phyloP scores from a whole-genome alignment of 2,888 invertebrate species.

The Temnothorax unifasciatus region DNA sequence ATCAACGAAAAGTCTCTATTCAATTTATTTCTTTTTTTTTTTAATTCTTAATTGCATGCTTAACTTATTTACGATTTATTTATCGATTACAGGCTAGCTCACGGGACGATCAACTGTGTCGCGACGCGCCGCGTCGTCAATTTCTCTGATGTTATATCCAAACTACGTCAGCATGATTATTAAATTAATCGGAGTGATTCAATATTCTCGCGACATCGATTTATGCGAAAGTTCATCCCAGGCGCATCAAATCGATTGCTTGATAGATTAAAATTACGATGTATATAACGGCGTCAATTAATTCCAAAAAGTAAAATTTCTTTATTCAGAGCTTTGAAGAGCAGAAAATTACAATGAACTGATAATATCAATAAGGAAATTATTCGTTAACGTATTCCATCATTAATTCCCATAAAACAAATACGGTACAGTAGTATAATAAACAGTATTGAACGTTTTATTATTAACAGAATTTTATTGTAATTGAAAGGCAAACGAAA shows the following conservation, averaged over 20 bases:
- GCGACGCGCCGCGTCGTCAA: conserved; percentile 44
- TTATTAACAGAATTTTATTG: conserved; percentile 27
- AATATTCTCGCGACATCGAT: conserved; percentile 25
- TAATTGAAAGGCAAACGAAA: background rate
- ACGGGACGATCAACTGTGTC: conserved; percentile 46
- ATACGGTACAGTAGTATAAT: background rate
- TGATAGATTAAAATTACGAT: conserved; percentile 25
- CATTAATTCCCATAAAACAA: background rate
- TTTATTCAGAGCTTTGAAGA: background rate
- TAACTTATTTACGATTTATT: conserved; percentile 51
- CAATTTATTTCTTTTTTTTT: conserved; percentile 14
- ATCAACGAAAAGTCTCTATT: conserved; percentile 47
- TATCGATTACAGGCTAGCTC: conserved; percentile 44
- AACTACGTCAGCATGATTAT: conserved; percentile 38
- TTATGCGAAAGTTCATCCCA: conserved; percentile 20
- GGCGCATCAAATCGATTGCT: conserved; percentile 22
- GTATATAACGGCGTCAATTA: conserved; percentile 18
- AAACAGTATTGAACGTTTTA: conserved; percentile 9
- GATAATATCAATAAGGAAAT: background rate
- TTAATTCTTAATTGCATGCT: conserved; percentile 40
- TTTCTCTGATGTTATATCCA: conserved; percentile 48
- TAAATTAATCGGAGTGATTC: conserved; percentile 37
- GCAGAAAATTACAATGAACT: background rate
- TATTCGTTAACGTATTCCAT: conserved; percentile 3
- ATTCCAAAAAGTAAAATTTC: conserved; percentile 8